A percentile compares a stretch with the other conserved stretches of the same genome.
Conservation (phyloP, 2,113 vertebrate genomes). For the Myocastor coypus region DNA sequence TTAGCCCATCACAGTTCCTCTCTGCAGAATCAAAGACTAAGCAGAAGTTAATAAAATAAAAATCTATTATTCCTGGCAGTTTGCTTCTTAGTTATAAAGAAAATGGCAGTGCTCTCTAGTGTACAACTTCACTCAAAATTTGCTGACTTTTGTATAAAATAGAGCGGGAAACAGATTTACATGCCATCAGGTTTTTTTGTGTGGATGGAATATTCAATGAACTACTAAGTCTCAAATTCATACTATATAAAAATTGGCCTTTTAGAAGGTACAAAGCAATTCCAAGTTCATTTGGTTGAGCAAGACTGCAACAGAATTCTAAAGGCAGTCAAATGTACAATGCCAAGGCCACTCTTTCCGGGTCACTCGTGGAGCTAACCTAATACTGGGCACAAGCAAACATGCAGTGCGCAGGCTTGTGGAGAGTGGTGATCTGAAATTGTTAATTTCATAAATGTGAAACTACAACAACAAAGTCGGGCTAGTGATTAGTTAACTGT, state of each 20-base stretch:
- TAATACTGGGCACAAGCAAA: background rate
- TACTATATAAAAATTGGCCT: background rate
- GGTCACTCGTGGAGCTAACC: background rate
- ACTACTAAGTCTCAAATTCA: background rate
- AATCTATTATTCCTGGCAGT: conserved; percentile 44
- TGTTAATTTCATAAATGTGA: background rate
- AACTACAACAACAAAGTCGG: background rate
- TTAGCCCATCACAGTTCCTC: conserved; percentile 19
- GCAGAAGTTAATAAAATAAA: conserved; percentile 60
- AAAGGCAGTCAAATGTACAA: background rate
- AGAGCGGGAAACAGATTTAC: background rate
- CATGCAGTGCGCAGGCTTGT: fast-evolving
- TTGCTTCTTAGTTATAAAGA: background rate
- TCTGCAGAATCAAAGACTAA: conserved; percentile 43
- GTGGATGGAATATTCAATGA: background rate
- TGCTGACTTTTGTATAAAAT: background rate
- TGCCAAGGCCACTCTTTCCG: background rate
- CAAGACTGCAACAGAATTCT: background rate
- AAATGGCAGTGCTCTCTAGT: background rate
- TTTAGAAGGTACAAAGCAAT: background rate
- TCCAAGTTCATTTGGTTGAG: background rate
- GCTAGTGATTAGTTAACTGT: background rate
- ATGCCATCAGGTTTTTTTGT: background rate
- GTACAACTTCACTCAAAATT: background rate
- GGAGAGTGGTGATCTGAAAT: background rate